A percentile compares a stretch with the other conserved stretches of the same genome.
Conservation (phyloP, 2,888 invertebrate genomes). For the Sphaerophoria taeniata region DNA sequence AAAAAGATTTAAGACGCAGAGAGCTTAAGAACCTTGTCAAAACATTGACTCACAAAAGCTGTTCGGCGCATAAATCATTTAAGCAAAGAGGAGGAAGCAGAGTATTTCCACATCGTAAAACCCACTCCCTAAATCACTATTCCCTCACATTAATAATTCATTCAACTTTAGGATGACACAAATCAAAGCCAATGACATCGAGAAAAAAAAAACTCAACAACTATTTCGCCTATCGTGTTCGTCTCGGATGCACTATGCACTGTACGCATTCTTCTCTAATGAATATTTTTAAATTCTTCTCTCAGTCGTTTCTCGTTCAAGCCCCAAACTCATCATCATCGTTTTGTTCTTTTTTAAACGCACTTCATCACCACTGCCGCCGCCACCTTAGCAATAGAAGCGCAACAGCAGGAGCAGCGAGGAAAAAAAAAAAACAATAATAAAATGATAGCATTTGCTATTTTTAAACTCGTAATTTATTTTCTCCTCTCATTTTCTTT, state of each 20-base stretch:
- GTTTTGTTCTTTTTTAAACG: conserved; percentile 5
- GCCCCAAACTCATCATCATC: conserved; percentile 6
- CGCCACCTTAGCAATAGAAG: conserved; percentile 7
- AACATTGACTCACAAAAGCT: background rate
- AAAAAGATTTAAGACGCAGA: too few relatives aligned
- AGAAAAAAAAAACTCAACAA: conserved; percentile 28
- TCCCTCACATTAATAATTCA: conserved; percentile 27
- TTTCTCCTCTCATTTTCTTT: conserved; percentile 26
- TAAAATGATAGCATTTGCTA: conserved; percentile 73
- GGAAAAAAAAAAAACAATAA: conserved; percentile 15
- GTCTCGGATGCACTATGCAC: conserved; percentile 59
- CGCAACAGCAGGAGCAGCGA: conserved; percentile 7
- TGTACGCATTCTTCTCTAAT: conserved; percentile 67
- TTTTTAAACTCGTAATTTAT: conserved; percentile 59
- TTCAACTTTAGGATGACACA: conserved; percentile 58
- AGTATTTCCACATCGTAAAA: background rate
- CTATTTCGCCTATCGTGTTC: conserved; percentile 23
- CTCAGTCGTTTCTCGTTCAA: background rate
- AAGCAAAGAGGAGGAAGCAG: background rate
- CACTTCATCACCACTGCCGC: background rate
- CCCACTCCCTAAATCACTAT: conserved; percentile 21
- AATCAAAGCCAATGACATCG: conserved; percentile 66
- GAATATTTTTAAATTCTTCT: conserved; percentile 63
- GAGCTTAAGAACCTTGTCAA: background rate
- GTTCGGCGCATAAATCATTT: background rate